These are phyloP conservation scores for Chanos chanos DNA, from an alignment of 2,797 vertebrate species.

Conservation along the genomic window DNA sequence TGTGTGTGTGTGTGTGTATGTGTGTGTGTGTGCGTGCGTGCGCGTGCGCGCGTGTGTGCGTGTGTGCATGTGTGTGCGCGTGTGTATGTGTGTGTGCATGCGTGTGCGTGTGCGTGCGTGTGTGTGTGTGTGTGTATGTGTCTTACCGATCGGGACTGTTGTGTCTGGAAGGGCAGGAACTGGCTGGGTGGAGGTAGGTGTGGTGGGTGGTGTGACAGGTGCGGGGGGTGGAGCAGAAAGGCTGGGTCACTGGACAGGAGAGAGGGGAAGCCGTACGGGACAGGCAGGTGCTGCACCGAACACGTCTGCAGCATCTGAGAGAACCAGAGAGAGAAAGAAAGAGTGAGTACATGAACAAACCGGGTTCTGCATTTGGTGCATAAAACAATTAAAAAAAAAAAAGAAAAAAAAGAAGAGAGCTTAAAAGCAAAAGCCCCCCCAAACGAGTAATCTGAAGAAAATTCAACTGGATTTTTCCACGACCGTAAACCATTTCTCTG, in stretches of 20 bases:
- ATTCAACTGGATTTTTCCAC: too few relatives aligned
- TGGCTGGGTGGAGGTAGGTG: slow-evolving; percentile 89
- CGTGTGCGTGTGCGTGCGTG: background rate
- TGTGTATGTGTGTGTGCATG: background rate
- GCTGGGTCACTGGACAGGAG: slow-evolving; percentile 90
- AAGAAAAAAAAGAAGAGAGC: too few relatives aligned
- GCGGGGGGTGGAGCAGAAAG: slow-evolving; percentile 88
- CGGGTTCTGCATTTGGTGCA: background rate
- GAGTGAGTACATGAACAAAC: too few relatives aligned
- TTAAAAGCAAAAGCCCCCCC: too few relatives aligned
- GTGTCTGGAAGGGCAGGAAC: slow-evolving; percentile 93
- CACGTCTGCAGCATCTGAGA: slow-evolving; percentile 91
- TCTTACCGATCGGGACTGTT: slow-evolving; percentile 91
- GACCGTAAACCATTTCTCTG: too few relatives aligned
- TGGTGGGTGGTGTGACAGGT: slow-evolving; percentile 87
- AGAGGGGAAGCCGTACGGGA: slow-evolving; percentile 91
- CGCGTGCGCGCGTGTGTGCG: background rate
- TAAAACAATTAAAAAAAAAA: background rate
- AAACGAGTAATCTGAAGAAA: too few relatives aligned
- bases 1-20: background rate
- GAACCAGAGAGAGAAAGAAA: background rate
- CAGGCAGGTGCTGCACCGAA: slow-evolving; percentile 93
- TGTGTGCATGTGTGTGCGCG: background rate
- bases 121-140: background rate
- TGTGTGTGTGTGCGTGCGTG: background rate